phyloP scores from a whole-genome alignment of 2,797 vertebrate species.

The Toxotes lorentzi region DNA sequence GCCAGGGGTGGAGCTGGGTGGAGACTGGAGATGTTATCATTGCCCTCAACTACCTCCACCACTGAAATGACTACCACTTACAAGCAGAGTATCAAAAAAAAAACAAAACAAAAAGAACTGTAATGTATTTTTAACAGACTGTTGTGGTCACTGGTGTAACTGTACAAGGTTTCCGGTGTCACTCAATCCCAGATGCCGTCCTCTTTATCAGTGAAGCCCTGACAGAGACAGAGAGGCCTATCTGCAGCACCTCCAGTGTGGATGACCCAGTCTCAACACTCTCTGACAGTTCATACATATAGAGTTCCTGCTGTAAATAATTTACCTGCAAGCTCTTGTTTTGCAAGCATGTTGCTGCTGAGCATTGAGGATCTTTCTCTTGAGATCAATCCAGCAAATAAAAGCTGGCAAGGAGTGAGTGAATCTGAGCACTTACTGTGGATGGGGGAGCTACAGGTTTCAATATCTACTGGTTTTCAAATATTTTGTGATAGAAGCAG shows the following conservation, averaged over 20 bases:
- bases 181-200: conserved; percentile 9
- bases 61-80: conserved; percentile 3
- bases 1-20: conserved; percentile 43
- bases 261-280: conserved; percentile 12
- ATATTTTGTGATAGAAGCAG: conserved; percentile 8
- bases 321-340: conserved; percentile 61
- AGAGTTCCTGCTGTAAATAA: conserved; percentile 70
- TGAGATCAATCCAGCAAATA: conserved; percentile 24
- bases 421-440: conserved; percentile 4
- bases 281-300: conserved; percentile 43
- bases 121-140: neutral
- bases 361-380: conserved; percentile 10
- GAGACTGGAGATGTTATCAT: conserved; percentile 58
- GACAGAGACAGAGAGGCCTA: conserved; percentile 25
- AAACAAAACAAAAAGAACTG: neutral
- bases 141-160: neutral
- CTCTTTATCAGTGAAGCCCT: conserved; percentile 56
- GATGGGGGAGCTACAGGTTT: neutral
- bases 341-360: conserved; percentile 22
- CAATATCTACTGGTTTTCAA: conserved; percentile 28
- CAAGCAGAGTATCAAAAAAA: neutral
- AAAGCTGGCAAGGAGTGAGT: neutral
- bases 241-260: conserved; percentile 25
- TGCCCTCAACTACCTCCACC: neutral
- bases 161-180: conserved; percentile 37